Conservation (phyloP, 1,140 invertebrate genomes). For the Sycobia sp. region DNA sequence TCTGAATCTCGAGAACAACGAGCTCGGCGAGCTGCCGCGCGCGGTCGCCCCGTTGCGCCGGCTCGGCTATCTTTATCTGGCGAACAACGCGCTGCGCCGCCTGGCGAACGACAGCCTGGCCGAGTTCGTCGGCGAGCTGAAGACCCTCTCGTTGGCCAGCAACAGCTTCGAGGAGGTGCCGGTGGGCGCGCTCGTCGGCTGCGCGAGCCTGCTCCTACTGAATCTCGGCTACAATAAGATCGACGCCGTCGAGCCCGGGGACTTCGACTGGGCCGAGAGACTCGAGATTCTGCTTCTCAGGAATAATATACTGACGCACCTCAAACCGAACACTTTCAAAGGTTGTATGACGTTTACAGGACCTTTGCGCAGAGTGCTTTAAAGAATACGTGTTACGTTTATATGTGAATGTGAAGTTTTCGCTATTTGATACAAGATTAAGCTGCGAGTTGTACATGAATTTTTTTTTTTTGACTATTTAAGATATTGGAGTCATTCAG, state of each 20-base stretch:
- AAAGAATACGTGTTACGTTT: no score
- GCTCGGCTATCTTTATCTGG: conserved; percentile 81
- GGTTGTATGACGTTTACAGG: conserved; percentile 32
- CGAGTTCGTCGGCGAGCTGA: conserved; percentile 67
- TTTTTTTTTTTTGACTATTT: no score
- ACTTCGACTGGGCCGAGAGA: conserved; percentile 82
- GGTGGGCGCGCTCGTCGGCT: conserved; percentile 66
- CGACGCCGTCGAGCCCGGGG: conserved; percentile 71
- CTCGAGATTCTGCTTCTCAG: conserved; percentile 82
- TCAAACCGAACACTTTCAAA: conserved; percentile 76
- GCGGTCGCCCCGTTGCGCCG: conserved; percentile 70
- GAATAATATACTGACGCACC: conserved; percentile 80
- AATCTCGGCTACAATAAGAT: conserved; percentile 89
- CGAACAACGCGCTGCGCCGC: conserved; percentile 75
- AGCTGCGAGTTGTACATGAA: no score
- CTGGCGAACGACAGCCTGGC: conserved; percentile 65
- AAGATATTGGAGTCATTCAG: no score
- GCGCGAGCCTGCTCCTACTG: conserved; percentile 76
- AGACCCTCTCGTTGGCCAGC: conserved; percentile 79
- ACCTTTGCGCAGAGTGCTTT: no score
- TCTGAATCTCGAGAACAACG: conserved; percentile 82
- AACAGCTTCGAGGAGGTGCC: conserved; percentile 79
- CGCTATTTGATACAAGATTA: no score
- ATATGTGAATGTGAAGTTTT: no score
- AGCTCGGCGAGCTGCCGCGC: conserved; percentile 70